A percentile compares a stretch with the other conserved stretches of the same genome.
phyloP scores from a whole-genome alignment of 2,113 vertebrate species.

The Capreolus pygargus region DNA sequence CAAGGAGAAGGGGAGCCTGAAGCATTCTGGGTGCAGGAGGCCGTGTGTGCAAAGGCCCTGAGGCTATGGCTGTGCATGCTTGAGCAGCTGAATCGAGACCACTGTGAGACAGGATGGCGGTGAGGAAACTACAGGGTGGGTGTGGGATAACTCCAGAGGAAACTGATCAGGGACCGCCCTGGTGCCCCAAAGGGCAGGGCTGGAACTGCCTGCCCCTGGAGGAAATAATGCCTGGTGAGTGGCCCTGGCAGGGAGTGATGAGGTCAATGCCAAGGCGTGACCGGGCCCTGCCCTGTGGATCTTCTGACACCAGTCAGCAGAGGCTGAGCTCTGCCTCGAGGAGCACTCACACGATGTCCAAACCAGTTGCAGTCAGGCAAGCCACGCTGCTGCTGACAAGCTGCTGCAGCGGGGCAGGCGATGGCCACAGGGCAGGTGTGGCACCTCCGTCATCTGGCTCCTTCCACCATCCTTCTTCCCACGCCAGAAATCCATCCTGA shows the following conservation, averaged over 20 bases:
- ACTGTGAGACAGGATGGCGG: not conserved
- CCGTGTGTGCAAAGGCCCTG: not conserved
- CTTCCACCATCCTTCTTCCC: not conserved
- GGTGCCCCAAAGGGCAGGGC: fast-evolving
- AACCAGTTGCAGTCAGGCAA: fast-evolving
- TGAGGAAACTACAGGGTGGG: not conserved
- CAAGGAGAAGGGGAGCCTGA: no score
- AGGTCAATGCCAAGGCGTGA: not conserved
- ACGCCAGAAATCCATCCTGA: not conserved
- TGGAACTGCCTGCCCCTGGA: not conserved
- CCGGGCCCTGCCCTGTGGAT: not conserved
- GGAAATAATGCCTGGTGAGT: not conserved
- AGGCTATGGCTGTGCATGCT: fast-evolving
- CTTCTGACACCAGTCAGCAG: not conserved
- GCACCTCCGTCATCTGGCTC: not conserved
- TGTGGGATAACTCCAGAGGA: not conserved
- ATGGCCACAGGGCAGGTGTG: not conserved
- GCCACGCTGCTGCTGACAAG: not conserved
- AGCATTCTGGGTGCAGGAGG: no score
- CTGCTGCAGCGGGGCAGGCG: fast-evolving
- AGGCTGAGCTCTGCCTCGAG: not conserved
- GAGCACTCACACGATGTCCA: not conserved
- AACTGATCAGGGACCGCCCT: not conserved
- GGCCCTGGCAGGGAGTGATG: not conserved
- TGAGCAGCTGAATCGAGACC: not conserved